Base-by-base conservation (phyloP, 2,888 invertebrate species). In the Thecocarcelia acutangulata region DNA sequence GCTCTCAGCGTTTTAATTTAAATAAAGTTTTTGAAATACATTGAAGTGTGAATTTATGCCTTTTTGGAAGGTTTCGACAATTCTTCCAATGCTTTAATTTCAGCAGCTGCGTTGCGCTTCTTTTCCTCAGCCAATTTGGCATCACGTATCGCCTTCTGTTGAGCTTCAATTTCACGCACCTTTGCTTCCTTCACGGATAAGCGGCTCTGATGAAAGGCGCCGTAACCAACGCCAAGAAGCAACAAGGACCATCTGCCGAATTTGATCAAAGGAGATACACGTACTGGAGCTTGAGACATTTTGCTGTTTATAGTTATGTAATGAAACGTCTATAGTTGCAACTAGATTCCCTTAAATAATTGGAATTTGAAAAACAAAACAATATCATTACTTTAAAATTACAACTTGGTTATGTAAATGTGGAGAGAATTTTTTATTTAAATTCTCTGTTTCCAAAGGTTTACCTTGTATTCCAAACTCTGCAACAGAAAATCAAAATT, bases 231-330 rank as follows among this genome's bases (percentile, higher is more conserved):
- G 37, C 97, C 97, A 0, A 93, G 92, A 0, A 93, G 89, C 3
- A 97, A 92, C 87, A 96, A 92, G 73, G 94, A 94, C 96, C 96
- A 97, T 88, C 97, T 93, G 77, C 94, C 94, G 87, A 96, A 96
- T 93, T 94, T 95, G 89, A 96, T 96, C 74, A 96, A 91, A 66
- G 96, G 96, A 64, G 96, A 96, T 84, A 96, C 96, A 88, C 94
- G 93, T 84, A 96, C 93, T 85, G 96, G 95, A 87, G 95, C 87
- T 86, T 90, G 90, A 82, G 90, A 90, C 90, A 90, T 90, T 83
- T 84, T 85, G 83, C 9, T 15, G 42, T 40, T 66, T 21, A 8
- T 63, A 80, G 87, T 89, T 89, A 89, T 89, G 88, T 88, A 89
- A 89, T 87, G 85, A 74, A 33, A 21, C 11, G 13, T 76, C 76